Percentiles rank a stretch among this genome's conserved stretches.
Evolutionary conservation across 2,113 vertebrate species (phyloP).

Genomic region (Diphyllodes magnificus): DNA sequence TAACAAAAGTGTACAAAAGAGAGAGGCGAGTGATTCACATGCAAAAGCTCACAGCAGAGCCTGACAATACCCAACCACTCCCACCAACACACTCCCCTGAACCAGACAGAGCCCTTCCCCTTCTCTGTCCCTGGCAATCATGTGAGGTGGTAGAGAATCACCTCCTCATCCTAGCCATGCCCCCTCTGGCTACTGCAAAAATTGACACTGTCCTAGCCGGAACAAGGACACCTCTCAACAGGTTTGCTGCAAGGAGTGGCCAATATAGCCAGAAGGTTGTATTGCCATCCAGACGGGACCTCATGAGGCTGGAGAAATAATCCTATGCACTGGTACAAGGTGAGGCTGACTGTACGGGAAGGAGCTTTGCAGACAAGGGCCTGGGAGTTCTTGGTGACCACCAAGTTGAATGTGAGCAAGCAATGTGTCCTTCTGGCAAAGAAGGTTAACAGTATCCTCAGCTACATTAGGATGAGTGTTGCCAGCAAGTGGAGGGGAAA

Average conservation of each 20-base stretch:
- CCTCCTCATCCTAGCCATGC: neutral
- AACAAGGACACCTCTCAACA: neutral
- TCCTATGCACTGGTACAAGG: neutral
- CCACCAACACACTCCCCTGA: neutral
- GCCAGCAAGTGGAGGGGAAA: neutral
- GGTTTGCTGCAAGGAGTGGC: neutral
- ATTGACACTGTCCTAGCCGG: neutral
- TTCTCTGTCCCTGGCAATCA: accelerated
- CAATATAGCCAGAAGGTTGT: neutral
- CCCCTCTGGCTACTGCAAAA: neutral
- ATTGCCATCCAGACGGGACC: neutral
- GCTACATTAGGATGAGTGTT: neutral
- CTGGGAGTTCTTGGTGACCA: neutral
- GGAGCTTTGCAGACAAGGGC: neutral
- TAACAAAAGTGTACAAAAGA: neutral
- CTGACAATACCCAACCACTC: neutral
- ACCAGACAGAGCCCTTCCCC: neutral
- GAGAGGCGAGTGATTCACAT: neutral
- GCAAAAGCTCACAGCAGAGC: neutral
- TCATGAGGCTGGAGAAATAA: neutral
- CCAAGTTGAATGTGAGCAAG: neutral
- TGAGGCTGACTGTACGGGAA: accelerated
- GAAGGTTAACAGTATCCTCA: neutral
- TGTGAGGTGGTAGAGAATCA: neutral
- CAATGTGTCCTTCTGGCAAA: neutral